Evolutionary conservation across 2,888 invertebrate genomes (phyloP), one percentile per base, ranked within the genome.

Genomic region (Pterostichus madidus): DNA sequence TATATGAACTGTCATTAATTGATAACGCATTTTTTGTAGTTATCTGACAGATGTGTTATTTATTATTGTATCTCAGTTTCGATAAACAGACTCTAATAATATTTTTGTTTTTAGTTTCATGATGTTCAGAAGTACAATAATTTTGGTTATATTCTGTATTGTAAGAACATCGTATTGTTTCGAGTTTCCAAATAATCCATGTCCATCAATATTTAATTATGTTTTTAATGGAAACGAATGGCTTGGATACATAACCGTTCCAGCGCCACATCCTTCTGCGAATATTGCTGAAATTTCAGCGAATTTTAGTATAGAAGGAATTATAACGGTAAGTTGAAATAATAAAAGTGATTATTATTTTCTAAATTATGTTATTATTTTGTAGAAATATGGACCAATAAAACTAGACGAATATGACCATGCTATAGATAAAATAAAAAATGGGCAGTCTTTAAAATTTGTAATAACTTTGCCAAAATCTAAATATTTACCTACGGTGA

Each of bases 401-500:
- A 7, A 17, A 32, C 24, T 78, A 24, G 32, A 78, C 44, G 56
- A 78, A 24, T 17, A 35, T 39, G 59, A 59, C 8, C 13, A 44
- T 6, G 31, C 56, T 17, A 11, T 59, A 31, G 24, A 61, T n/a
- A 44, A 59, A 39, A 59, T 78, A 2, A 31, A 15, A 44, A 78
- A 59, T 39, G 56, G 44, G 2, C 17, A 44, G 8, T 17, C 59
- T 5, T 78, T 78, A 44, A 61, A 39, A 44, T 78, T 56, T 61
- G 24, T 39, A 78, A n/a, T 44, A 17, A 13, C 13, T 8, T 59
- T 78, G n/a, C 44, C 78, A 44, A 56, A 17, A 59, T 39, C 39
- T 5, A 56, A 59, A 39, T 59, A 78, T 78, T 61, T 78, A 78
- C 78, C 78, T 3, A 17, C 17, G 4, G 56, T 78, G 2, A 78